phyloP scores from a whole-genome alignment of 2,797 vertebrate genomes.

The Monodelphis domestica region DNA sequence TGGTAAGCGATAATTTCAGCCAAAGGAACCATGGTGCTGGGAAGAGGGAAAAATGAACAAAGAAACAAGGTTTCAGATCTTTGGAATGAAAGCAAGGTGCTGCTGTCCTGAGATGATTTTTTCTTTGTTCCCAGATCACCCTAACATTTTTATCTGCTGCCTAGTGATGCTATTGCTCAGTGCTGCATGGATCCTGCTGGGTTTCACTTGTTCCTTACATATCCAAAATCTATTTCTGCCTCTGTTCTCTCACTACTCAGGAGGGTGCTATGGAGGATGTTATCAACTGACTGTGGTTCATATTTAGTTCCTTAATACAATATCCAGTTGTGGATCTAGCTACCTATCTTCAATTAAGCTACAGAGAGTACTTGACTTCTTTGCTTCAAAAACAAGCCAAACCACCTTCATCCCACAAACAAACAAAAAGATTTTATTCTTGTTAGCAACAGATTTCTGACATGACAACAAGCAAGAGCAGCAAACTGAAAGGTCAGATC shows the following conservation, averaged over 20 bases:
- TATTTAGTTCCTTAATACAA: background rate
- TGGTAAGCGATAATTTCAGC: background rate
- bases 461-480: background rate
- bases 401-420: background rate
- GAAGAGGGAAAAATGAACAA: background rate
- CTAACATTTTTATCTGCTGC: background rate
- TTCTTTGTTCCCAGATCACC: background rate
- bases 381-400: background rate
- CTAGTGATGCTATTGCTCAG: background rate
- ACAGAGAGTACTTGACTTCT: conserved; percentile 1
- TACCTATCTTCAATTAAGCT: conserved; percentile 33
- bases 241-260: background rate
- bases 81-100: background rate
- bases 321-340: background rate
- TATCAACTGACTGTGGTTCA: background rate
- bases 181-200: background rate
- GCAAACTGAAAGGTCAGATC: background rate
- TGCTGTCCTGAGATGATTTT: background rate
- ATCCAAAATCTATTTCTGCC: background rate
- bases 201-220: conserved; percentile 30
- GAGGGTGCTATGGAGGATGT: background rate
- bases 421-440: background rate
- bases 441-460: background rate
- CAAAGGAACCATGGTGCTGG: background rate
- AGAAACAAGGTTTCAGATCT: background rate